phyloP scores from a whole-genome alignment of 2,113 vertebrate genomes.

The Halcyon malimbica region DNA sequence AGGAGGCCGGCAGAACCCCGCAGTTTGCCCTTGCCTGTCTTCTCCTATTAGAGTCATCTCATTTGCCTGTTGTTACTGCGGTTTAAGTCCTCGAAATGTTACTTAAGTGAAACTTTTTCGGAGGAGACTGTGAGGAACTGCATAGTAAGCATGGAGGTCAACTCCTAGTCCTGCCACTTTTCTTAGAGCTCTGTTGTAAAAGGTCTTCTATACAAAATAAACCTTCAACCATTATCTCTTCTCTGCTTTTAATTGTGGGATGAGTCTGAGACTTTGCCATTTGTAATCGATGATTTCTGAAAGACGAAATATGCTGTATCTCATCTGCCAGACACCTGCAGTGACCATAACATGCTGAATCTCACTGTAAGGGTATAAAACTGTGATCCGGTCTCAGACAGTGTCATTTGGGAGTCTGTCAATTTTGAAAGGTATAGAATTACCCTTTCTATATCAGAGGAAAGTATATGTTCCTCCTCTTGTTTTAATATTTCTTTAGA shows the following conservation, averaged over 20 bases:
- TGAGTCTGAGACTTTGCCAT: not conserved
- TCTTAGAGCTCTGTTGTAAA: not conserved
- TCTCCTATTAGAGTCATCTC: not conserved
- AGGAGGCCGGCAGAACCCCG: not conserved
- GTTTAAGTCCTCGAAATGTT: not conserved
- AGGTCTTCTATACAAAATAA: not conserved
- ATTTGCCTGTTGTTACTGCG: not conserved
- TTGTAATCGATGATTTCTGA: not conserved
- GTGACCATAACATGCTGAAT: not conserved
- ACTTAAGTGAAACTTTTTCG: not conserved
- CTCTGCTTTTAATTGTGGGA: not conserved
- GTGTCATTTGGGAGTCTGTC: not conserved
- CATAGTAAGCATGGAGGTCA: accelerated
- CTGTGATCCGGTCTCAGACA: not conserved
- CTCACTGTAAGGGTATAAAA: not conserved
- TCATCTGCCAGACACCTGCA: not conserved
- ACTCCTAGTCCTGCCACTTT: not conserved
- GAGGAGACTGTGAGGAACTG: not conserved
- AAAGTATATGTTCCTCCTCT: not conserved
- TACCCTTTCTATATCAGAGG: not conserved
- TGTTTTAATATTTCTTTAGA: not conserved
- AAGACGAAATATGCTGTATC: not conserved
- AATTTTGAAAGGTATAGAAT: not conserved
- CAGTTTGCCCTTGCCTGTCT: not conserved
- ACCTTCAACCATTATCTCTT: not conserved